These are phyloP conservation scores for Macrotrachela quadricornifera DNA, from an alignment of 1,140 invertebrate species.

Conservation along the genomic window DNA sequence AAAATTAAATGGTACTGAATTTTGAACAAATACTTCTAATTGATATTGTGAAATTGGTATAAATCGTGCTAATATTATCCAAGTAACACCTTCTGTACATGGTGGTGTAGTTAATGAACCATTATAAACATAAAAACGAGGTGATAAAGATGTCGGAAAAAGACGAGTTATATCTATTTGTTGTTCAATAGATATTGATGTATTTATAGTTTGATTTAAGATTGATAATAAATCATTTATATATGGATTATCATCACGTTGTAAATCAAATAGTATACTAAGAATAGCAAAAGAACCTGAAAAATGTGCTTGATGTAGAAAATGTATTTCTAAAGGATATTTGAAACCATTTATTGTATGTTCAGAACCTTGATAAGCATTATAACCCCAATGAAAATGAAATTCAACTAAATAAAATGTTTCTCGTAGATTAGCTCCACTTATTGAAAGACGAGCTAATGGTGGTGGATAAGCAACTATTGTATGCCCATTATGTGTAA, in stretches of 20 bases:
- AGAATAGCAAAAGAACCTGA: no score
- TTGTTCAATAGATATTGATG: no score
- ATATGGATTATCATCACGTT: no score
- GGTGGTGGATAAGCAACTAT: background rate
- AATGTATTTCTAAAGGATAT: background rate
- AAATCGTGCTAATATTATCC: slow-evolving; percentile 53
- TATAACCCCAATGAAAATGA: background rate
- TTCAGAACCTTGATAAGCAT: background rate
- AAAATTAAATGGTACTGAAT: no score
- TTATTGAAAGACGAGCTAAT: background rate
- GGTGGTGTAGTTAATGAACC: slow-evolving; percentile 72
- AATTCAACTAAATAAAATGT: background rate
- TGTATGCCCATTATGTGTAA: background rate
- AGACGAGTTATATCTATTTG: no score
- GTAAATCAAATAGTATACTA: no score
- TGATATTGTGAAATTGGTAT: no score
- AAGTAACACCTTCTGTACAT: slow-evolving; percentile 60
- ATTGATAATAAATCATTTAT: no score
- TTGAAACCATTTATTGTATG: background rate
- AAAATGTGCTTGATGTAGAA: no score
- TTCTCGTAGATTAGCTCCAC: background rate
- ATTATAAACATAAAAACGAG: slow-evolving; percentile 41
- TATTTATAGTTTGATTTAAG: no score
- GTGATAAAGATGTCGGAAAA: no score
- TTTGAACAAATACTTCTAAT: no score